Evolutionary conservation across 2,797 vertebrate genomes (phyloP).

Genomic region (Microcaecilia unicolor): DNA sequence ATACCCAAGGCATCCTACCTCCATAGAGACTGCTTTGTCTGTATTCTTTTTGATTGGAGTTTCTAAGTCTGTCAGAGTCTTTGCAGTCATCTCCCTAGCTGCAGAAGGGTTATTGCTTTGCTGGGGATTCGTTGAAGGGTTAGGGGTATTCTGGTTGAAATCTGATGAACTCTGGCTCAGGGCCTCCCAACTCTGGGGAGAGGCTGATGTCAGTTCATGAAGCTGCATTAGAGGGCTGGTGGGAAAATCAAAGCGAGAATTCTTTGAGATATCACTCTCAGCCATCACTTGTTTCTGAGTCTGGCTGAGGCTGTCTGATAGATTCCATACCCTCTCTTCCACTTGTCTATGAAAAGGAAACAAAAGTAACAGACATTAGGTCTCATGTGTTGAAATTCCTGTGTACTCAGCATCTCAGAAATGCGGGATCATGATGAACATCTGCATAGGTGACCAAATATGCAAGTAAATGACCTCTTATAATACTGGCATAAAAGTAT

Average conservation of each 20-base stretch:
- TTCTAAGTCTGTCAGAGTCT: conserved; percentile 72
- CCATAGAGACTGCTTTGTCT: conserved; percentile 83
- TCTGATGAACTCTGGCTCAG: conserved; percentile 35
- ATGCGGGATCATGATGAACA: too few relatives aligned
- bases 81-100: conserved; percentile 56
- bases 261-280: conserved; percentile 67
- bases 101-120: conserved; percentile 46
- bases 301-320: conserved; percentile 66
- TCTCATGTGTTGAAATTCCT: too few relatives aligned
- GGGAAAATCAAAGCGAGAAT: conserved; percentile 73
- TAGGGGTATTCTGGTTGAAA: conserved; percentile 45
- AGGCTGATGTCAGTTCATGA: conserved; percentile 64
- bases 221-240: conserved; percentile 75
- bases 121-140: conserved; percentile 49
- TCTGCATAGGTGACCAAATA: too few relatives aligned
- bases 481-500: too few relatives aligned
- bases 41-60: conserved; percentile 64
- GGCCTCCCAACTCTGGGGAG: conserved; percentile 54
- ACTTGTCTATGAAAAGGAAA: conserved; percentile 65
- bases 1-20: too few relatives aligned
- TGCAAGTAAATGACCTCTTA: too few relatives aligned
- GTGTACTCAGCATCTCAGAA: too few relatives aligned
- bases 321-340: conserved; percentile 79
- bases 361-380: too few relatives aligned
- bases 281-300: conserved; percentile 73